phyloP scores from a whole-genome alignment of 2,888 invertebrate genomes.

The Cremastinae sp. region DNA sequence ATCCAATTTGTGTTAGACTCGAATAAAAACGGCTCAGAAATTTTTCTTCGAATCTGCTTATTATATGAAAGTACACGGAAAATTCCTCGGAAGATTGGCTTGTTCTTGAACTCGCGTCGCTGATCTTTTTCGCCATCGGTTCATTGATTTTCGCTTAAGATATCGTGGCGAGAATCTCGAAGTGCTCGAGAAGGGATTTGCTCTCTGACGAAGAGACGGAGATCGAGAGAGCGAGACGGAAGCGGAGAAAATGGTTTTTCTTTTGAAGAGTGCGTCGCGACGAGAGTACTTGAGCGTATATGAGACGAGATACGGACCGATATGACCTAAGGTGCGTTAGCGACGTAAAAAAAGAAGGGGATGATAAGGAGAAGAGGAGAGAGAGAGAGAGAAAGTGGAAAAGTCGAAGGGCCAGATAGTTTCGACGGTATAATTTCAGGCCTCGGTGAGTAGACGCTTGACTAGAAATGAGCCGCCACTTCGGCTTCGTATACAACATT shows the following conservation, averaged over 20 bases:
- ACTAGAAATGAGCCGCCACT: slow-evolving; percentile 40
- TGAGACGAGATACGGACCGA: slow-evolving; percentile 36
- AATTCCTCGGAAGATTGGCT: neutral
- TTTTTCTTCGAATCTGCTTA: too few species aligned
- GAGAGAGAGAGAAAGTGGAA: slow-evolving; percentile 23
- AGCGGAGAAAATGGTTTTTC: neutral
- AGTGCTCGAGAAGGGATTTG: neutral
- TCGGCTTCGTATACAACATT: neutral
- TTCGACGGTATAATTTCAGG: slow-evolving; percentile 61
- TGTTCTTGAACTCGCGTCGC: neutral
- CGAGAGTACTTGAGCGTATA: slow-evolving; percentile 19
- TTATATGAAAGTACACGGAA: too few species aligned
- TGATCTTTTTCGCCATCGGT: slow-evolving; percentile 23
- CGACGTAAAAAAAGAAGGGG: neutral
- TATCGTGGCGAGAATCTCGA: slow-evolving; percentile 53
- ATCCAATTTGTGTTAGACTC: too few species aligned
- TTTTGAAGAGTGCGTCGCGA: slow-evolving; percentile 3
- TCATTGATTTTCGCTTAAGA: slow-evolving; percentile 64
- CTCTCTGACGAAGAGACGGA: neutral
- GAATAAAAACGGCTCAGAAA: too few species aligned
- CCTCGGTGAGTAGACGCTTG: slow-evolving; percentile 50
- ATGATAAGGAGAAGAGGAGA: slow-evolving; percentile 12
- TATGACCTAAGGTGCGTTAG: slow-evolving; percentile 9
- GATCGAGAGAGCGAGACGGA: neutral
- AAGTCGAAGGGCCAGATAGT: slow-evolving; percentile 32